Evolutionary conservation across 2,113 vertebrate species (phyloP).

Genomic region (Sinocyclocheilus grahami): DNA sequence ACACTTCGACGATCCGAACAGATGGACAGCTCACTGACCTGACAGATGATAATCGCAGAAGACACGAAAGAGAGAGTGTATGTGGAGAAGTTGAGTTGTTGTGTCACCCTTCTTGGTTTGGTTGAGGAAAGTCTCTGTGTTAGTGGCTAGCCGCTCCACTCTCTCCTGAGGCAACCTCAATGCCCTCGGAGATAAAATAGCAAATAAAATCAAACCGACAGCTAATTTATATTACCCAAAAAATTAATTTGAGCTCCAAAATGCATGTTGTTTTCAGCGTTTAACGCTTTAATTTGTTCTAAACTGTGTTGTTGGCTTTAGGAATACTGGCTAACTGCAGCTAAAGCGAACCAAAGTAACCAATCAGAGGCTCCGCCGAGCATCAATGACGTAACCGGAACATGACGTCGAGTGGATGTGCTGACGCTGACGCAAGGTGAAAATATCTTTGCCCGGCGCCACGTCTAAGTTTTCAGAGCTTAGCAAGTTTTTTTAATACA

Average conservation of each 20-base stretch:
- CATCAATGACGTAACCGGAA: conserved; percentile 1
- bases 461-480: conserved; percentile 43
- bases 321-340: background rate
- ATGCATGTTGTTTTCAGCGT: background rate
- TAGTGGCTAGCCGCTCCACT: conserved; percentile 31
- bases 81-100: conserved; percentile 22
- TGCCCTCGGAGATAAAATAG: background rate
- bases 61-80: background rate
- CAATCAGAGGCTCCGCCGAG: conserved; percentile 12
- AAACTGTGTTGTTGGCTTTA: background rate
- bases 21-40: conserved; percentile 2
- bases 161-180: background rate
- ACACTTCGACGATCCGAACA: background rate
- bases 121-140: background rate
- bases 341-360: background rate
- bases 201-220: background rate
- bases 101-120: background rate
- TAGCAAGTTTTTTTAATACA: background rate
- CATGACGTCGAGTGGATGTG: background rate
- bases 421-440: background rate
- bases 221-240: background rate
- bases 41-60: background rate
- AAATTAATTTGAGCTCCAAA: background rate
- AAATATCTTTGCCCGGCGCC: conserved; percentile 37
- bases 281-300: background rate